Evolutionary conservation across 2,797 vertebrate genomes (phyloP).

Genomic region (Melanotaenia nigrans): DNA sequence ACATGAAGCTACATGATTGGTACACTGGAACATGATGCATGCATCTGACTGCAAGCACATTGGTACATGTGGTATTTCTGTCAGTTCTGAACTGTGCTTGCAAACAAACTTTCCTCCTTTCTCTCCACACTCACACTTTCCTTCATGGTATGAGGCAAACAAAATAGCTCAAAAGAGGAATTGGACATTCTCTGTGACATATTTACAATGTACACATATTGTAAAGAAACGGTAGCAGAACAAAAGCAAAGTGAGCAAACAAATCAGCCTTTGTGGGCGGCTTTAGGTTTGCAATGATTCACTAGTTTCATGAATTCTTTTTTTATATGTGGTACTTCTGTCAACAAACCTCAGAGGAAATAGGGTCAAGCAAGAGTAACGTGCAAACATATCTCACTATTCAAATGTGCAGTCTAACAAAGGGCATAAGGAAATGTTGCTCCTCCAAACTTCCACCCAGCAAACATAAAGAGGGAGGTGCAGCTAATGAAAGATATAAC

Average conservation of each 20-base stretch:
- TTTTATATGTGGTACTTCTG: constrained; percentile 11
- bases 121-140: neutral
- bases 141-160: constrained; percentile 26
- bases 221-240: constrained; percentile 30
- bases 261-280: constrained; percentile 28
- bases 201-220: constrained; percentile 13
- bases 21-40: neutral
- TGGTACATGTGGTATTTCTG: neutral
- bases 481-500: constrained; percentile 25
- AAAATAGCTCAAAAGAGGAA: constrained; percentile 34
- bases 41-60: neutral
- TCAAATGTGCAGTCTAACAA: constrained; percentile 42
- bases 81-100: neutral
- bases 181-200: constrained; percentile 14
- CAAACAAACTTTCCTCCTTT: constrained; percentile 18
- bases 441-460: constrained; percentile 55
- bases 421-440: constrained; percentile 43
- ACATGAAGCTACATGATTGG: neutral
- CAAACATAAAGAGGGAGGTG: constrained; percentile 37
- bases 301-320: constrained; percentile 15
- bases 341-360: constrained; percentile 44
- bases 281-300: constrained; percentile 6
- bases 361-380: constrained; percentile 30
- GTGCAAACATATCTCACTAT: constrained; percentile 46
- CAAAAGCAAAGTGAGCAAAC: constrained; percentile 20